Evolutionary conservation across 2,888 invertebrate species (phyloP).

Genomic region (Cantharis lateralis): DNA sequence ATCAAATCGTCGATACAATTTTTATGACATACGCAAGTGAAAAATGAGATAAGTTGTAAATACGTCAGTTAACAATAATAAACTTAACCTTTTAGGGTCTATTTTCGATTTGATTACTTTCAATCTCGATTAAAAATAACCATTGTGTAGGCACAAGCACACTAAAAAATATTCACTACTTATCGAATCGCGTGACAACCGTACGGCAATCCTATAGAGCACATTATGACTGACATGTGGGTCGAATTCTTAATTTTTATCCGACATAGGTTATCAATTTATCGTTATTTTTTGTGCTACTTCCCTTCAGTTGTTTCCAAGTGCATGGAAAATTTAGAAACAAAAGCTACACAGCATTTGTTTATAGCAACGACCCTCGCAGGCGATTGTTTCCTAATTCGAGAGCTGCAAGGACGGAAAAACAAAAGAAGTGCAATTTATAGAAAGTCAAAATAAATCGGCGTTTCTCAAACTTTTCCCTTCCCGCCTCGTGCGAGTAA

Average conservation of each 20-base stretch:
- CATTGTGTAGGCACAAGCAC: background rate
- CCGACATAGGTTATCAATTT: background rate
- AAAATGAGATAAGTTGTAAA: background rate
- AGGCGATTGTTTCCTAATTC: background rate
- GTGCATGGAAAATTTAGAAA: background rate
- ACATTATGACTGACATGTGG: background rate
- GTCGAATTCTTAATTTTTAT: background rate
- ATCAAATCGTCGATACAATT: background rate
- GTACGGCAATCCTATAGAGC: background rate
- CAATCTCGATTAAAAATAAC: background rate
- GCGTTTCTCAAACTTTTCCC: background rate
- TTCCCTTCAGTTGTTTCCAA: background rate
- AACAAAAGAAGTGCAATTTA: background rate
- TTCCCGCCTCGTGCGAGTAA: too few relatives aligned
- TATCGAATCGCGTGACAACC: background rate
- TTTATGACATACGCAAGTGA: background rate
- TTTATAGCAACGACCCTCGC: background rate
- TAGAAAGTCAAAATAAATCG: background rate
- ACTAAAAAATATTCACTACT: background rate
- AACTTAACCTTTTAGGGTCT: slow-evolving; percentile 11
- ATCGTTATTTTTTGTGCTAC: background rate
- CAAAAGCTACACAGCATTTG: background rate
- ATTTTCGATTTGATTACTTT: slow-evolving; percentile 2
- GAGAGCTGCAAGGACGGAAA: background rate
- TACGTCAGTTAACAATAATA: slow-evolving; percentile 10